Percentiles rank a stretch among this genome's conserved stretches.
These are phyloP conservation scores for Cyphomyrmex costatus DNA, from an alignment of 1,140 invertebrate genomes.

Conservation along the genomic window DNA sequence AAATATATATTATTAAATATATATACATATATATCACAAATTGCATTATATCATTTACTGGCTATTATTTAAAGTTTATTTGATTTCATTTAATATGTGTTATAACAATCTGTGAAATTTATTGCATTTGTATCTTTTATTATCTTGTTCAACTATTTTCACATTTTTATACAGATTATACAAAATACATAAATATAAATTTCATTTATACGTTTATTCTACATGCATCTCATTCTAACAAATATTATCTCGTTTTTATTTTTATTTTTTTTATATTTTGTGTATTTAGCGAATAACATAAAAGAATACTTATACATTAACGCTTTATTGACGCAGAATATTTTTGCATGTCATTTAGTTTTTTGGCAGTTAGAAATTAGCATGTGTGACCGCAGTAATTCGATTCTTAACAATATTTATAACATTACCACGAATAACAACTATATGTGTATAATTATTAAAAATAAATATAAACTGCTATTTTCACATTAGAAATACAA, in stretches of 20 bases:
- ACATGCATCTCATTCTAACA: background rate
- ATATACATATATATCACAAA: background rate
- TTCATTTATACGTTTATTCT: constrained; percentile 5
- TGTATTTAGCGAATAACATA: background rate
- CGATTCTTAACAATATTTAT: background rate
- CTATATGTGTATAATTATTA: constrained; percentile 2
- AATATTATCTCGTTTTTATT: too few species aligned
- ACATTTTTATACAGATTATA: background rate
- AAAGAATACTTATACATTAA: background rate
- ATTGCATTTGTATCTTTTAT: constrained; percentile 4
- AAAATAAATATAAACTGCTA: constrained; percentile 34
- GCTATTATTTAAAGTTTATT: background rate
- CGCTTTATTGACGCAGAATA: background rate
- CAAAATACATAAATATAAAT: constrained; percentile 52
- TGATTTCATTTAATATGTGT: background rate
- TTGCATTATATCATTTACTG: background rate
- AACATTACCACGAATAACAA: background rate
- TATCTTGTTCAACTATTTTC: background rate
- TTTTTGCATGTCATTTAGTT: background rate
- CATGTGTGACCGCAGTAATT: background rate
- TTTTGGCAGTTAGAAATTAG: background rate
- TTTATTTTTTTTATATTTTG: background rate
- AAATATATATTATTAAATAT: background rate
- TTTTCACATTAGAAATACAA: background rate
- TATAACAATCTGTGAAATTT: background rate